phyloP scores from a whole-genome alignment of 2,797 vertebrate species.

The Acrossocheilus fasciatus region DNA sequence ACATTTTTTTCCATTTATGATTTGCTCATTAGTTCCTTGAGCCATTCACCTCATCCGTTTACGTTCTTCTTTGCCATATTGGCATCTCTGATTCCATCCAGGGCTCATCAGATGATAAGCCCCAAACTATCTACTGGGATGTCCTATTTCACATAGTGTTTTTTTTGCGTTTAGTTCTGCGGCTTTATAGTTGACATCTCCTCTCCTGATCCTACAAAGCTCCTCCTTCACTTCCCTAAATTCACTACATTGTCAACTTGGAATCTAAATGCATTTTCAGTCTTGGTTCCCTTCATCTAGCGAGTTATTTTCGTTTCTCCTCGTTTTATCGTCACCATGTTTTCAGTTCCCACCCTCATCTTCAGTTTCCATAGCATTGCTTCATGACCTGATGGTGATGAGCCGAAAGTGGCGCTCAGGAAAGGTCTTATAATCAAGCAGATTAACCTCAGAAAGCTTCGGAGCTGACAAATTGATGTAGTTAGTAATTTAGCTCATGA shows the following conservation, averaged over 20 bases:
- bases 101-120: slow-evolving; percentile 70
- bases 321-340: slow-evolving; percentile 33
- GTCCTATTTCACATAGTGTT: slow-evolving; percentile 69
- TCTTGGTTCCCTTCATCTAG: slow-evolving; percentile 63
- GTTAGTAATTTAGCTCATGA: slow-evolving; percentile 67
- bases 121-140: slow-evolving; percentile 65
- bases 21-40: slow-evolving; percentile 74
- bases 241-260: slow-evolving; percentile 64
- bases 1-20: slow-evolving; percentile 65
- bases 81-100: slow-evolving; percentile 67
- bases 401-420: slow-evolving; percentile 70
- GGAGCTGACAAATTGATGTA: slow-evolving; percentile 64
- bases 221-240: slow-evolving; percentile 59
- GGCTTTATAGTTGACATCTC: slow-evolving; percentile 61
- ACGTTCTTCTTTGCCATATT: slow-evolving; percentile 73
- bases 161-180: slow-evolving; percentile 61
- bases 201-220: slow-evolving; percentile 62
- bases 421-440: slow-evolving; percentile 67
- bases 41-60: slow-evolving; percentile 73
- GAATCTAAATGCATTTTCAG: slow-evolving; percentile 66
- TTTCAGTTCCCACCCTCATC: slow-evolving; percentile 56
- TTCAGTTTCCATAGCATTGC: slow-evolving; percentile 76
- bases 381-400: slow-evolving; percentile 76
- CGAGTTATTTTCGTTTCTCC: slow-evolving; percentile 58
- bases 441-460: slow-evolving; percentile 9